These are phyloP conservation scores for Xestia sexstrigata DNA, from an alignment of 2,888 invertebrate genomes.

Conservation along the genomic window DNA sequence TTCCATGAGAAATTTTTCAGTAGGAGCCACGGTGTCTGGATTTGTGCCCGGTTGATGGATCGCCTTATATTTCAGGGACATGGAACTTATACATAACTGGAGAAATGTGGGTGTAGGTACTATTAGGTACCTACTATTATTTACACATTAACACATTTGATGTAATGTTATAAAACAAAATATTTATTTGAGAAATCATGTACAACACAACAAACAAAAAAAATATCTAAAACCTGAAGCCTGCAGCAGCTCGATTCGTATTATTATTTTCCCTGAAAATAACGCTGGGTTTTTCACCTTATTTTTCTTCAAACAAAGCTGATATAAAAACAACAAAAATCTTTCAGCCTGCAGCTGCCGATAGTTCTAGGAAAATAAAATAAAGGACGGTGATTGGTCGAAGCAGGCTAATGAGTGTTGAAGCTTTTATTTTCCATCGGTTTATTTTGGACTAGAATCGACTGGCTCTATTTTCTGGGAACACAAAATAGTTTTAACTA, in stretches of 20 bases:
- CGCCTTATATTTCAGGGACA: too few species aligned
- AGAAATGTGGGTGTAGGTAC: too few species aligned
- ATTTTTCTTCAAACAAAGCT: conserved; percentile 20
- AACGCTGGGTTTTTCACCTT: background rate
- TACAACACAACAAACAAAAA: background rate
- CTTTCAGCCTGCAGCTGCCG: conserved; percentile 54
- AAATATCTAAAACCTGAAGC: background rate
- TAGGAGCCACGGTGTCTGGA: too few species aligned
- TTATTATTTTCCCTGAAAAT: background rate
- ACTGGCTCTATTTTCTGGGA: conserved; percentile 13
- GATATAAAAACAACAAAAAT: conserved; percentile 32
- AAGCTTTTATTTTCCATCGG: conserved; percentile 44
- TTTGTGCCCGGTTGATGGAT: too few species aligned
- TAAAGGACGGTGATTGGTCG: conserved; percentile 42
- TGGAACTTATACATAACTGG: too few species aligned
- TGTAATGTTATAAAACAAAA: too few species aligned
- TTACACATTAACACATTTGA: too few species aligned
- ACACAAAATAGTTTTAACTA: background rate
- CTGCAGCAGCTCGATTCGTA: too few species aligned
- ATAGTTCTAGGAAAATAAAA: conserved; percentile 55
- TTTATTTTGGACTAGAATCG: conserved; percentile 47
- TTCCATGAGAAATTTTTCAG: too few species aligned
- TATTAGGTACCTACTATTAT: too few species aligned
- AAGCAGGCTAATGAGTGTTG: conserved; percentile 56
- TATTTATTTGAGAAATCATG: background rate